Conservation (phyloP, 2,113 vertebrate genomes). For the Marmota monax region DNA sequence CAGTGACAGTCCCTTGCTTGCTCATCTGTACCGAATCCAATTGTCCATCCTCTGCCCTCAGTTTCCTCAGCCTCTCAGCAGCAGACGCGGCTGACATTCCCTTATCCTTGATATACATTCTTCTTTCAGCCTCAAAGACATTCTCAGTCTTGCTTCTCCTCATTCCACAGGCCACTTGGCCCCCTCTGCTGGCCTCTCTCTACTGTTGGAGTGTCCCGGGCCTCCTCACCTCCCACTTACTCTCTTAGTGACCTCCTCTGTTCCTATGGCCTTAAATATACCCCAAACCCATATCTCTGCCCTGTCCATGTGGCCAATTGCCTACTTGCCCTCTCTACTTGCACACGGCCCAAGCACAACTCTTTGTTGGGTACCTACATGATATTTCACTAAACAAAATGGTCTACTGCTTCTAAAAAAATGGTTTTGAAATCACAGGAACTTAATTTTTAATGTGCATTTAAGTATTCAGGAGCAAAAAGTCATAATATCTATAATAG, state of each 20-base stretch:
- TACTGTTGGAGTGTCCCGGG: neutral
- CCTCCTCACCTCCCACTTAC: neutral
- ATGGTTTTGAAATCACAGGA: neutral
- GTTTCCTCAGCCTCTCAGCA: neutral
- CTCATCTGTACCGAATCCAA: neutral
- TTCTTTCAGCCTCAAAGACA: neutral
- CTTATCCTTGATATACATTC: neutral
- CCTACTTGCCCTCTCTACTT: neutral
- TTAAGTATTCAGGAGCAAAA: constrained; percentile 7
- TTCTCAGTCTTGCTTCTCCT: neutral
- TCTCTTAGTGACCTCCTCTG: neutral
- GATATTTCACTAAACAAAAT: neutral
- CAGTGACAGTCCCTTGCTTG: neutral
- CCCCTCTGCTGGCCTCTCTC: neutral
- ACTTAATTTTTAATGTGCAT: constrained; percentile 11
- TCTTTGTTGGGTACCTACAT: neutral
- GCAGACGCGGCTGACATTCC: neutral
- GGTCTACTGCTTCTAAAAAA: neutral
- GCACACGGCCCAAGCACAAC: neutral
- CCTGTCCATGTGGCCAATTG: neutral
- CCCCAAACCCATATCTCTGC: neutral
- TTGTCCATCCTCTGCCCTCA: neutral
- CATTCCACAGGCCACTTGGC: neutral
- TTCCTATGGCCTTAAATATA: neutral
- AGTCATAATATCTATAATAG: neutral